Evolutionary conservation across 1,140 invertebrate genomes (phyloP), one percentile per base, ranked within the genome.

Genomic region (Pseudachorutes palmiensis): DNA sequence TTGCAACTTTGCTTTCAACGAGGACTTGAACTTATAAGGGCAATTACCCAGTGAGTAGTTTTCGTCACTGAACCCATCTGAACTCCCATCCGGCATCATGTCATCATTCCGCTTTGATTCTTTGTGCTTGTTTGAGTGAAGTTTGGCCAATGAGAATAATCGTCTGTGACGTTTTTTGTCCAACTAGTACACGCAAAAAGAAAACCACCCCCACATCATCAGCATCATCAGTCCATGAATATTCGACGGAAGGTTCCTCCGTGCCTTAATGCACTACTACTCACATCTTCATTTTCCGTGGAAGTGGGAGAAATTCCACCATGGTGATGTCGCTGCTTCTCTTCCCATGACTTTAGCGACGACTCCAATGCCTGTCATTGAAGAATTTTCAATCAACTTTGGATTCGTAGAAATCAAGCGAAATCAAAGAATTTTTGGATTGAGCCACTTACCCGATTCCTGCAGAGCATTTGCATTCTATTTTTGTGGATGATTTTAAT

Each of bases 401-500:
- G n/a, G n/a, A n/a, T n/a, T n/a, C n/a, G n/a, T n/a, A n/a, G 71
- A 65, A 49, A 72, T 24, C 32, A 51, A 41, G 71, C 26, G 41
- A 19, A 51, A 49, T 16, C 41, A 32, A 12, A 3, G 31, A 58
- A 32, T 59, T 62, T 48, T n/a, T n/a, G 36, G 22, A 62, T 62
- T 12, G 1, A 51, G 24, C 63, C 1, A 78, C 78, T 79, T 78
- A 87, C 86, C 73, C 92, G 82, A 77, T 96, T 95, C 58, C 94
- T 81, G 73, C 89, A 94, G 2, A 98, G 79, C 88, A 98, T 94
- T 81, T 96, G 94, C 76, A 95, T 93, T 67, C 94, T 83, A 80
- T 97, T 98, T 80, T 97, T 97, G 78, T 97, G 94, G 72, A 95
- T 86, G 64, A 98, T 96, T 51, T 91, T 84, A 72, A 98, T 94